Evolutionary conservation across 37 sponge, comb jelly and placozoan species (phyloP).

Genomic region (Geodia barretti): DNA sequence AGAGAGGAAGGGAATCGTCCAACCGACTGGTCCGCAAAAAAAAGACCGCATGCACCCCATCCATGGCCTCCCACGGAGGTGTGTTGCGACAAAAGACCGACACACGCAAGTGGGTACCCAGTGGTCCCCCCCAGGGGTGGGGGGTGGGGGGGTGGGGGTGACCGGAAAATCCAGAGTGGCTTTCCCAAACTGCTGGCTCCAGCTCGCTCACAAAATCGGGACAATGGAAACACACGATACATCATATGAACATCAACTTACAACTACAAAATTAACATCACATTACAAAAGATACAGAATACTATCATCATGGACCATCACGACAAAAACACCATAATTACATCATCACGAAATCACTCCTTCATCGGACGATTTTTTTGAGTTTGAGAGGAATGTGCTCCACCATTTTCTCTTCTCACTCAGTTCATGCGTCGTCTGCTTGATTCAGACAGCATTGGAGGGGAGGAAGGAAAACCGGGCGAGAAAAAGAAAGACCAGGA

Average conservation of each 20-base stretch:
- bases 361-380: constrained; percentile 25
- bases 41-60: too few species aligned
- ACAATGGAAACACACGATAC: background rate
- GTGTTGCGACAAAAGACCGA: constrained; percentile 25
- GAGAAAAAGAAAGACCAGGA: background rate
- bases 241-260: too few species aligned
- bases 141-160: too few species aligned
- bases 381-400: constrained; percentile 23
- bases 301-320: too few species aligned
- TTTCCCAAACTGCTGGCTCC: constrained; percentile 16
- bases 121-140: background rate
- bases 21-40: constrained; percentile 39
- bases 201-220: constrained; percentile 19
- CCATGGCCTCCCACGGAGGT: constrained; percentile 72
- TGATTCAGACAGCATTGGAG: background rate
- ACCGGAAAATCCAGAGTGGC: background rate
- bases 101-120: constrained; percentile 10
- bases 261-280: too few species aligned
- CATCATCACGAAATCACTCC: constrained; percentile 13
- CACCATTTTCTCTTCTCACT: constrained; percentile 50
- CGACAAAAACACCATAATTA: too few species aligned
- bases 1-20: constrained; percentile 72
- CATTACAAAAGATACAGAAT: too few species aligned
- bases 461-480: background rate
- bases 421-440: constrained; percentile 6